Base-by-base conservation (phyloP, 2,797 vertebrate genomes). In the Malacoctenus gilli region DNA sequence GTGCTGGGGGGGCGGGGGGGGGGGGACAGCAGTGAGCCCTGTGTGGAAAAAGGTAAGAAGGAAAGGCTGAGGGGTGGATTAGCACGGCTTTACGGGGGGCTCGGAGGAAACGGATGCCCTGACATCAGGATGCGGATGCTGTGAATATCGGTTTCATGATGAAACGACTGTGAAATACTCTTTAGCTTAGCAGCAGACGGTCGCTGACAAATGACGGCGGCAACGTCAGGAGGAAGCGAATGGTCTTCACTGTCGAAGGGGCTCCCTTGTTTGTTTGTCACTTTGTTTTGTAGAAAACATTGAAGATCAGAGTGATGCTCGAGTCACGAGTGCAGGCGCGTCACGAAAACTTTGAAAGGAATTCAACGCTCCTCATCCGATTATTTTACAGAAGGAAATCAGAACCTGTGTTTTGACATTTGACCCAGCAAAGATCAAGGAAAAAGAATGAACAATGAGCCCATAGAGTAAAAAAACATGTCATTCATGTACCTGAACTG, bases 21-120 rank as follows among this genome's bases (percentile, higher is more conserved):
- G 9, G 84, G 77, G 50, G 80, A 91, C 40, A 88, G 75, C 56
- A 78, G 87, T 1, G 86, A 87, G 12, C 44, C 77, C 14, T 86
- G 87, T 55, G 59, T 85, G 44, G n/a, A 92, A 87, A 74, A 89
- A 93, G 93, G 92, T 94, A 92, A 94, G 91, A 49, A 11, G 5
- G 39, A 18, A n/a, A 50, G 19, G 2, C 30, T 13, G 32, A 30
- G 39, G 18, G 30, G 18, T 14, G n/a, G 5, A 22, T 51, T 40
- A 46, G 41, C 39, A 9, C 15, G 42, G 21, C 2, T 61, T 65
- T 15, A 23, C 9, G 25, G 25, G 25, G 5, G 3, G 25, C n/a
- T 12, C 35, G 46, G n/a, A 41, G 62, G 36, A 51, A 49, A 2
- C 23, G 18, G 42, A 63, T 36, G 58, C 37, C 32, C 7, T 1